Evolutionary conservation across 2,888 invertebrate genomes (phyloP).

Genomic region (Andrena camellia): DNA sequence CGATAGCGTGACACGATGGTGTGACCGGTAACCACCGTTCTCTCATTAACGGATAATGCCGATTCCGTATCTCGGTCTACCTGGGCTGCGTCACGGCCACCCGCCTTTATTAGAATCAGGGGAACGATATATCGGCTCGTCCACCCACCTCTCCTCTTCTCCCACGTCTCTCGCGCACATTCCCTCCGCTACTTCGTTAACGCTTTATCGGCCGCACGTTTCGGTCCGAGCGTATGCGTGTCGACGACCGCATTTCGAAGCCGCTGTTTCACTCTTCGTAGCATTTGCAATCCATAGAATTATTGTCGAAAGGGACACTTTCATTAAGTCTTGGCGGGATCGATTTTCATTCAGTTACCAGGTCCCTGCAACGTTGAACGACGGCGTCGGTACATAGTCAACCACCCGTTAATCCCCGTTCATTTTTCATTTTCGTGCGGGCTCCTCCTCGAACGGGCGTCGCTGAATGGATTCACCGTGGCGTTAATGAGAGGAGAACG

Average conservation of each 20-base stretch:
- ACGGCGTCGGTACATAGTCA: slow-evolving; percentile 29
- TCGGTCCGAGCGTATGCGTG: neutral
- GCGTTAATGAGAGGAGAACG: slow-evolving; percentile 73
- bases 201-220: neutral
- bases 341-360: too few relatives aligned
- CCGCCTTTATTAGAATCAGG: slow-evolving; percentile 65
- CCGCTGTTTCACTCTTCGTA: too few relatives aligned
- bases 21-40: slow-evolving; percentile 75
- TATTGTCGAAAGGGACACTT: too few relatives aligned
- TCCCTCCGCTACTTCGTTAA: neutral
- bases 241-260: neutral
- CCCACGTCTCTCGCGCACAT: neutral
- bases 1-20: slow-evolving; percentile 77
- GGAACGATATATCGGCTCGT: slow-evolving; percentile 41
- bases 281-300: too few relatives aligned
- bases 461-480: slow-evolving; percentile 67
- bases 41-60: slow-evolving; percentile 77
- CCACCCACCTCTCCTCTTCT: neutral
- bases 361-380: neutral
- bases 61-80: slow-evolving; percentile 65
- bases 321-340: too few relatives aligned
- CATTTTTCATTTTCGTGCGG: slow-evolving; percentile 69
- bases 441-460: slow-evolving; percentile 30
- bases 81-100: slow-evolving; percentile 60
- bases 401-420: slow-evolving; percentile 64